phyloP scores from a whole-genome alignment of 2,888 invertebrate species.

The Galerucella nymphaeae region DNA sequence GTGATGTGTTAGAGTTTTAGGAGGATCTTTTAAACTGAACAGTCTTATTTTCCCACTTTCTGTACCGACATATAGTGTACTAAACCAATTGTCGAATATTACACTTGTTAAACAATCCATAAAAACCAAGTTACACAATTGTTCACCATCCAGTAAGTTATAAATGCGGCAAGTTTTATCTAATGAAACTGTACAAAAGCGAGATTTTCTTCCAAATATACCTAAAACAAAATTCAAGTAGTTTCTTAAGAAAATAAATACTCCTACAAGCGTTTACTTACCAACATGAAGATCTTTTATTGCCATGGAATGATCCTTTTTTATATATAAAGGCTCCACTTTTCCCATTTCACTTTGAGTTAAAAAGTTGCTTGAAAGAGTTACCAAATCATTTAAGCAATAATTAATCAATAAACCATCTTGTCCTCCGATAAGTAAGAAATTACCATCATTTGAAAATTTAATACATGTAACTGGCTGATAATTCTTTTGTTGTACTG shows the following conservation, averaged over 20 bases:
- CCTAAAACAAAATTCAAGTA: constrained; percentile 41
- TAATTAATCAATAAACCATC: constrained; percentile 89
- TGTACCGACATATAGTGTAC: constrained; percentile 80
- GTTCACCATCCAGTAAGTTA: constrained; percentile 75
- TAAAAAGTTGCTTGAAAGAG: constrained; percentile 55
- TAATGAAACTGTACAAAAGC: constrained; percentile 80
- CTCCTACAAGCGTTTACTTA: constrained; percentile 50
- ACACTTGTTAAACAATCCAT: constrained; percentile 77
- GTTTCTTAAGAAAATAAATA: neutral
- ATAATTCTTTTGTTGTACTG: constrained; percentile 81
- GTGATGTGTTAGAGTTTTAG: constrained; percentile 75
- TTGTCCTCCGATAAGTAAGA: constrained; percentile 82
- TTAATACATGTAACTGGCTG: constrained; percentile 80
- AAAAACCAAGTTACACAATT: constrained; percentile 80
- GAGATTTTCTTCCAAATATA: constrained; percentile 71
- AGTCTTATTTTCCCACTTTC: constrained; percentile 77
- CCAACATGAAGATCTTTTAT: constrained; percentile 84
- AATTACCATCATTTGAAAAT: constrained; percentile 82
- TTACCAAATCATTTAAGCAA: constrained; percentile 68
- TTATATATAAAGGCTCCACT: constrained; percentile 74
- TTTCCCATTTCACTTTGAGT: constrained; percentile 69
- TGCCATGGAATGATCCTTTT: constrained; percentile 83
- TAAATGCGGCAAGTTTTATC: constrained; percentile 89
- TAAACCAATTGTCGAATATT: constrained; percentile 76
- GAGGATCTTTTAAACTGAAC: constrained; percentile 75